Conservation (phyloP, 2,888 invertebrate species). For the Cephus nigrinus region DNA sequence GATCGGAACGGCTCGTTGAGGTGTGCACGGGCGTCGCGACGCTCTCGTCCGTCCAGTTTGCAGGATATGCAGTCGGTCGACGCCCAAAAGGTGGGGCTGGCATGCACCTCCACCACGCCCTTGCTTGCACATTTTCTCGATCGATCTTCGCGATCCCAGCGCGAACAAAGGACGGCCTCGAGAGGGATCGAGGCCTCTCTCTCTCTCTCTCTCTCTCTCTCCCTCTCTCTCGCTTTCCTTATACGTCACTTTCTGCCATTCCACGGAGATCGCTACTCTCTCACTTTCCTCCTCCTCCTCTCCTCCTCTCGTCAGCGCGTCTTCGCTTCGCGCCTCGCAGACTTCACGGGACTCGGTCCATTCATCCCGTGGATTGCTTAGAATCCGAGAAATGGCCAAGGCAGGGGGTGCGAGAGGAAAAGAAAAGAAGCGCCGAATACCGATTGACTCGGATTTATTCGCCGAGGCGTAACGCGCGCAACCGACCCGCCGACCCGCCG, state of each 20-base stretch:
- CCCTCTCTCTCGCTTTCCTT: neutral
- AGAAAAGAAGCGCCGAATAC: neutral
- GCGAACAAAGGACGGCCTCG: neutral
- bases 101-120: slow-evolving; percentile 54
- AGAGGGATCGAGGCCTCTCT: neutral
- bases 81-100: slow-evolving; percentile 52
- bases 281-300: neutral
- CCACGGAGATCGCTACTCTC: neutral
- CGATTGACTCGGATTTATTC: neutral
- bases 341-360: neutral
- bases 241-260: neutral
- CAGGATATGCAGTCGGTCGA: slow-evolving; percentile 30
- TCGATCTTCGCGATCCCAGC: neutral
- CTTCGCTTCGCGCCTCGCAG: neutral
- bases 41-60: neutral
- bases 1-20: neutral
- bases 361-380: neutral
- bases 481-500: neutral
- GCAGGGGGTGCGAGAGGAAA: neutral
- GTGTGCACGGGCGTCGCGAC: neutral
- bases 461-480: neutral
- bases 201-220: neutral
- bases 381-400: neutral
- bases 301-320: neutral
- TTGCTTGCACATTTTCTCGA: slow-evolving; percentile 40